These are phyloP conservation scores for Dendrolimus kikuchii DNA, from an alignment of 1,140 invertebrate species.

Conservation along the genomic window DNA sequence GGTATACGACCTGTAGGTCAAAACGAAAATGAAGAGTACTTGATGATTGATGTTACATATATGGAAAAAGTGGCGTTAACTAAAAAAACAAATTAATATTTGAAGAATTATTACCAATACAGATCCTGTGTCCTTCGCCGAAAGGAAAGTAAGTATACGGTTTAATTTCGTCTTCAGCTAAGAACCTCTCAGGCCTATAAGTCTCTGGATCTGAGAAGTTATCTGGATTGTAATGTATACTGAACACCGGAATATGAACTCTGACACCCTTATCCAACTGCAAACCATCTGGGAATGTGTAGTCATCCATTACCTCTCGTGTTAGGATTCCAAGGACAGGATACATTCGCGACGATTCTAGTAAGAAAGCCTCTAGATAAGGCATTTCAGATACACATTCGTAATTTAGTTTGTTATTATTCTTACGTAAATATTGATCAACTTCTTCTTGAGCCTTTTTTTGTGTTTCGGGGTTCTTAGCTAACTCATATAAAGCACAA, in stretches of 20 bases:
- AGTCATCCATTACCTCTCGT: slow-evolving; percentile 28
- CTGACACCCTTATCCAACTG: slow-evolving; percentile 30
- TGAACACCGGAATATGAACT: slow-evolving; percentile 38
- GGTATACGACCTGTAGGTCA: too few relatives aligned
- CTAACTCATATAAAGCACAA: slow-evolving; percentile 70
- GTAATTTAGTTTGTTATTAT: slow-evolving; percentile 40
- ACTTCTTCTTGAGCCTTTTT: slow-evolving; percentile 72
- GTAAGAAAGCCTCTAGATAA: slow-evolving; percentile 25
- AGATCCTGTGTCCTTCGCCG: slow-evolving; percentile 25
- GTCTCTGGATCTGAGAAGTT: slow-evolving; percentile 75
- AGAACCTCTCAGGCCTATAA: slow-evolving; percentile 79
- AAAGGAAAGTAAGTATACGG: slow-evolving; percentile 25
- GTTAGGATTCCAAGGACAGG: slow-evolving; percentile 22
- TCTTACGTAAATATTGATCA: slow-evolving; percentile 33
- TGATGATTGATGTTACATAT: too few relatives aligned
- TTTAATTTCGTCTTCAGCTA: slow-evolving; percentile 26
- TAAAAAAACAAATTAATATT: neutral
- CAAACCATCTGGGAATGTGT: slow-evolving; percentile 36
- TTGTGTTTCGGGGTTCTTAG: slow-evolving; percentile 59
- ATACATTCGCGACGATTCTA: slow-evolving; percentile 36
- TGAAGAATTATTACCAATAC: slow-evolving; percentile 18
- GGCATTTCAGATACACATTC: slow-evolving; percentile 54
- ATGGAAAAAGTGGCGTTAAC: too few relatives aligned
- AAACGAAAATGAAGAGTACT: too few relatives aligned
- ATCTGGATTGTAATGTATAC: slow-evolving; percentile 57